Percentiles rank a stretch among this genome's conserved stretches.
These are phyloP conservation scores for Enhydra lutris DNA, from an alignment of 2,113 vertebrate genomes.

Conservation along the genomic window DNA sequence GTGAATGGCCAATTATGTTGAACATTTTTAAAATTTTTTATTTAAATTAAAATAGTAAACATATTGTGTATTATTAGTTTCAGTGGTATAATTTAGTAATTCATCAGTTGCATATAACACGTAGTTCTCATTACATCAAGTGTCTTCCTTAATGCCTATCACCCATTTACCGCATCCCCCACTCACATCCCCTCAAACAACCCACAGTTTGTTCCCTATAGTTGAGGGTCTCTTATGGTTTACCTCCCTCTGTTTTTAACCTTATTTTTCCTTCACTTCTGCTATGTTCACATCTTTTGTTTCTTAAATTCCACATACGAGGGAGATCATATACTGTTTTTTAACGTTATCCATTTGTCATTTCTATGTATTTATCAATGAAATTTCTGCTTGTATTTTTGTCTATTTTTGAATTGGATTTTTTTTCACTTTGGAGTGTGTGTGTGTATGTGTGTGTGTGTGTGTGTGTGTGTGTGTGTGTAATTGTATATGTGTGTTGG, in stretches of 20 bases:
- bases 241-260: neutral
- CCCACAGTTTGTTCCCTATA: neutral
- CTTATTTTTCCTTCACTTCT: neutral
- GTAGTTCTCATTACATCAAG: neutral
- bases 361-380: neutral
- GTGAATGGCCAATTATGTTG: neutral
- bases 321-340: neutral
- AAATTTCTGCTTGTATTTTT: neutral
- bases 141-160: neutral
- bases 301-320: neutral
- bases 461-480: neutral
- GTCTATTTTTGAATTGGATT: neutral
- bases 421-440: neutral
- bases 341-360: neutral
- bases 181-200: neutral
- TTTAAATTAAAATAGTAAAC: neutral
- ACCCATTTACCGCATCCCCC: neutral
- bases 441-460: neutral
- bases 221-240: neutral
- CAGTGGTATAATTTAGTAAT: neutral
- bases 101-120: neutral
- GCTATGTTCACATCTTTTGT: neutral
- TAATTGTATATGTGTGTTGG: neutral
- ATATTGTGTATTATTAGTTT: neutral
- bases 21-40: neutral